Evolutionary conservation across 2,797 vertebrate genomes (phyloP).

Genomic region (Picus viridis): DNA sequence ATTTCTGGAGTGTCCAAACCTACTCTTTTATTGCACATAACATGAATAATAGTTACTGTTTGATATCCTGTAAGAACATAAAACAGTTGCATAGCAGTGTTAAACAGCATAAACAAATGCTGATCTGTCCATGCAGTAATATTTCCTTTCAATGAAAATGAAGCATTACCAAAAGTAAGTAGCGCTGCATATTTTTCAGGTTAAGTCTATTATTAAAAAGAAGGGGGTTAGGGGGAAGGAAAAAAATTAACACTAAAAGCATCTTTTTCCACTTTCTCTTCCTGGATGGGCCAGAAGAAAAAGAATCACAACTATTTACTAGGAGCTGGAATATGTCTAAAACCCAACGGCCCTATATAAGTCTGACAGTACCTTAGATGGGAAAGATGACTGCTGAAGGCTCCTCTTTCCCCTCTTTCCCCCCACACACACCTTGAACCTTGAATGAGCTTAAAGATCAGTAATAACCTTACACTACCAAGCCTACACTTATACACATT

Average conservation of each 20-base stretch:
- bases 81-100: constrained; percentile 51
- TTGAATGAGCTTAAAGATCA: background rate
- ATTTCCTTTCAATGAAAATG: background rate
- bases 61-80: constrained; percentile 38
- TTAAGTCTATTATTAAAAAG: background rate
- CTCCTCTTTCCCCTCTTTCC: background rate
- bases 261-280: background rate
- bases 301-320: background rate
- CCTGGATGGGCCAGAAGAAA: background rate
- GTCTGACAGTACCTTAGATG: background rate
- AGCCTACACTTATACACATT: background rate
- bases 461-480: background rate
- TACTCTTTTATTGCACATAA: constrained; percentile 55
- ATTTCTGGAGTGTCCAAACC: constrained; percentile 74
- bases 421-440: background rate
- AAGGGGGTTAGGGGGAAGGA: too few relatives aligned
- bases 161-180: background rate
- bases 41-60: constrained; percentile 12
- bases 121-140: background rate
- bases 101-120: background rate
- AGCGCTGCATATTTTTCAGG: background rate
- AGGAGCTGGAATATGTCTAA: background rate
- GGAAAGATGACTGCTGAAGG: background rate
- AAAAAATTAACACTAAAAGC: background rate
- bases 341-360: background rate